Percentiles rank a stretch among this genome's conserved stretches.
Conservation (phyloP, 1,140 invertebrate species). For the Drosophila orena region DNA sequence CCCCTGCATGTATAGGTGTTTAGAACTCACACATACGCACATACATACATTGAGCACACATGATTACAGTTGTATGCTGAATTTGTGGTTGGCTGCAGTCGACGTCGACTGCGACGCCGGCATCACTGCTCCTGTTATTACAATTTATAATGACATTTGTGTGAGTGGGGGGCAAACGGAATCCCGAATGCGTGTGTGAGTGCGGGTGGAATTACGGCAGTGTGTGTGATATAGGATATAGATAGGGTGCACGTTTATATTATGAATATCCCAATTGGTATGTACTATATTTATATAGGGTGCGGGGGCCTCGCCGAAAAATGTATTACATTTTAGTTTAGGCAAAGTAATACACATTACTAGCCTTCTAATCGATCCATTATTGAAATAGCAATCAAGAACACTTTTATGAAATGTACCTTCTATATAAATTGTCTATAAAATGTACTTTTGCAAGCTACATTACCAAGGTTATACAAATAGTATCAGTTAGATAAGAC, state of each 20-base stretch:
- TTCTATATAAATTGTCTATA: background rate
- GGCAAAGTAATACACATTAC: background rate
- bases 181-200: constrained; percentile 31
- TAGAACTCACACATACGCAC: constrained; percentile 50
- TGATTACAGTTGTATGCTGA: constrained; percentile 83
- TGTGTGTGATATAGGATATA: constrained; percentile 69
- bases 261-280: constrained; percentile 69
- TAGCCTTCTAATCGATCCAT: background rate
- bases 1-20: constrained; percentile 70
- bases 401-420: no score
- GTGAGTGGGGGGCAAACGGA: constrained; percentile 44
- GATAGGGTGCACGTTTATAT: constrained; percentile 69
- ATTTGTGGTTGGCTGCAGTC: constrained; percentile 76
- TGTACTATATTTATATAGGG: constrained; percentile 24
- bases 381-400: no score
- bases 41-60: constrained; percentile 73
- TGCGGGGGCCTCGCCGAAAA: background rate
- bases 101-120: constrained; percentile 34
- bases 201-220: constrained; percentile 48
- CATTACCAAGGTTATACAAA: background rate
- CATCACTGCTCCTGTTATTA: constrained; percentile 78
- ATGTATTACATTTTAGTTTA: background rate
- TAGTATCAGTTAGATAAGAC: constrained; percentile 28
- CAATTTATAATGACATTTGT: constrained; percentile 83
- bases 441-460: constrained; percentile 1